Evolutionary conservation across 2,113 vertebrate genomes (phyloP).

Genomic region (Marmota flaviventris): DNA sequence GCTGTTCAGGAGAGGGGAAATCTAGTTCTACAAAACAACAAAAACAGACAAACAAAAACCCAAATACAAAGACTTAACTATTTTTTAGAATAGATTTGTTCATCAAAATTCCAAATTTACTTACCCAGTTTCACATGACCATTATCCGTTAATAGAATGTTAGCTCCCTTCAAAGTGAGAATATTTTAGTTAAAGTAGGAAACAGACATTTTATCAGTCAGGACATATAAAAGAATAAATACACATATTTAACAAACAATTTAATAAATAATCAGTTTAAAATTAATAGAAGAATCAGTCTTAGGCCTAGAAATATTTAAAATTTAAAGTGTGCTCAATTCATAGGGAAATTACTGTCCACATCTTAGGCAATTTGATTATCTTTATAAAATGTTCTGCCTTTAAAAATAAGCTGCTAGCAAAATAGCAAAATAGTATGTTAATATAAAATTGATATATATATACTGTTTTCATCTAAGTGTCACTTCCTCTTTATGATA

Average conservation of each 20-base stretch:
- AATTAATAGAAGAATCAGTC: background rate
- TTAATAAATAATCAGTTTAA: slow-evolving; percentile 6
- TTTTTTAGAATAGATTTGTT: slow-evolving; percentile 9
- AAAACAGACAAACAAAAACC: background rate
- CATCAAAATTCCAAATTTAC: slow-evolving; percentile 77
- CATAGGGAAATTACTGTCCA: slow-evolving; percentile 1
- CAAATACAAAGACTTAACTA: background rate
- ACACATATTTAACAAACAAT: slow-evolving; percentile 14
- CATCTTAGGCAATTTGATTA: background rate
- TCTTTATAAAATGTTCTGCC: slow-evolving; percentile 40
- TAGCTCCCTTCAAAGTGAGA: slow-evolving; percentile 94
- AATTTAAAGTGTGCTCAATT: slow-evolving; percentile 12
- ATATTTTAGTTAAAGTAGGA: slow-evolving; percentile 79
- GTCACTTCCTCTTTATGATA: slow-evolving; percentile 22
- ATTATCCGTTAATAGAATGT: slow-evolving; percentile 99
- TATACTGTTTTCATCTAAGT: slow-evolving; percentile 51
- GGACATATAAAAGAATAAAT: slow-evolving; percentile 43
- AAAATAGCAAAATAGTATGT: background rate
- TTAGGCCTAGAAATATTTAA: slow-evolving; percentile 19
- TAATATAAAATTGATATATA: background rate
- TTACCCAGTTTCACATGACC: slow-evolving; percentile 99
- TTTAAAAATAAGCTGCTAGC: slow-evolving; percentile 55
- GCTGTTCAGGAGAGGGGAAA: background rate
- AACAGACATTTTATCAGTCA: slow-evolving; percentile 32
- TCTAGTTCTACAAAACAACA: background rate